These are phyloP conservation scores for Lapara coniferarum DNA, from an alignment of 2,888 invertebrate species.

Conservation along the genomic window DNA sequence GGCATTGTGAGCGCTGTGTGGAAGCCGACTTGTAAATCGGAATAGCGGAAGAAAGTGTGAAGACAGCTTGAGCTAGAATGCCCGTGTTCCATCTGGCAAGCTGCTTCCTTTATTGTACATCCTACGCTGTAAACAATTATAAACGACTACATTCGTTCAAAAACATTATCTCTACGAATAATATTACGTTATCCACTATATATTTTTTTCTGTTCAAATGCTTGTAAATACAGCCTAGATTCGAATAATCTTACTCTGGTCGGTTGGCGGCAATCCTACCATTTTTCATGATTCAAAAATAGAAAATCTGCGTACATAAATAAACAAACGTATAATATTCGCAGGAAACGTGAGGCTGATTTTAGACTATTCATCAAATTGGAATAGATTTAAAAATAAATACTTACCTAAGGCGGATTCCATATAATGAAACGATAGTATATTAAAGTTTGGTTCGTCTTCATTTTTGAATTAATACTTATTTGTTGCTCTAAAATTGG, in stretches of 20 bases:
- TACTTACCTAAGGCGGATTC: not conserved
- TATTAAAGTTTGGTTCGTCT: not conserved
- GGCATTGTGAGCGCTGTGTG: not conserved
- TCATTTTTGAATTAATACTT: too few species aligned
- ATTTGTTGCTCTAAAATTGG: not conserved
- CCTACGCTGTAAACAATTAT: constrained; percentile 3
- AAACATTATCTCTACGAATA: constrained; percentile 11
- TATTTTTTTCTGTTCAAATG: not conserved
- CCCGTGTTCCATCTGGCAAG: not conserved
- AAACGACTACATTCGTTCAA: constrained; percentile 10
- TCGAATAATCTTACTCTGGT: not conserved
- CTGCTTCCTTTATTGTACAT: constrained; percentile 8
- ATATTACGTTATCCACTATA: not conserved
- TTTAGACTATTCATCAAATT: constrained; percentile 2
- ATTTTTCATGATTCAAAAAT: not conserved
- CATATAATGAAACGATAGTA: not conserved
- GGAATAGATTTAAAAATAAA: not conserved
- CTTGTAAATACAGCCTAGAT: not conserved
- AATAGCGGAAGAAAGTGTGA: constrained; percentile 12
- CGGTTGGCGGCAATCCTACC: not conserved
- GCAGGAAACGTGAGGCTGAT: not conserved
- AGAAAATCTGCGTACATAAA: constrained; percentile 4
- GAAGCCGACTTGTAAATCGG: constrained; percentile 14
- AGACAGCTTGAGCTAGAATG: constrained; percentile 13
- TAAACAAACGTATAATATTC: constrained; percentile 5